Evolutionary conservation across 2,888 invertebrate genomes (phyloP), one percentile per base, ranked within the genome.

Genomic region (Proisotoma minuta): DNA sequence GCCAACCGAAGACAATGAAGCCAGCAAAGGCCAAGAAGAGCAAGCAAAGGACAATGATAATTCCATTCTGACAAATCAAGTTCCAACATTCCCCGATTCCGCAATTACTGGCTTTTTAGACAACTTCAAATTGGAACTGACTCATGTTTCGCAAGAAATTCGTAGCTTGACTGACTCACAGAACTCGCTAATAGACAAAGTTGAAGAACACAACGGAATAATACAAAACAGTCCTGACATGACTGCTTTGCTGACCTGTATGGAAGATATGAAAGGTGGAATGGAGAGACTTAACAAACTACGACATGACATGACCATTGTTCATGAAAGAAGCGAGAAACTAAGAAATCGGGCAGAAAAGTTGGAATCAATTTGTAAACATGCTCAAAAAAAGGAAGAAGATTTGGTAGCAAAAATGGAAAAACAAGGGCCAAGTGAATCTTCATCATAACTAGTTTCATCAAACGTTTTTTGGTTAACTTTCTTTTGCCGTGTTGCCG

Each of bases 301-400:
- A 15, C 59, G 72, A 29, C 72, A 72, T 59, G 72, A 70, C 57
- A 72, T 70, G 72, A 62, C 59, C 28, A 54, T 62, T 18, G 68
- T 72, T 57, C 72, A 72, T 43, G 70, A 72, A 15, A 51, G 69
- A 22, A 70, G 70, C 28, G 66, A 70, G 61, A 72, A 70, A 62
- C 64, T 72, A 28, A 65, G 66, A 57, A 58, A 60, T 50, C 20
- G 66, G 29, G 66, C 63, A 18, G 66, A 63, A 23, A 66, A 63
- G 52, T 56, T 66, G 56, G 66, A 66, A 50, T 59, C 24, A 47
- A 60, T 63, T 29, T 53, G 63, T 47, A 63, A 66, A 60, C 60
- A 57, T 20, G 63, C 63, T 50, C 63, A 63, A 40, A 56, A 60
- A 22, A 63, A 53, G 23, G 66, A 66, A 53, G 66, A 66, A 43